Evolutionary conservation across 2,888 invertebrate genomes (phyloP).

Genomic region (Drosophila silvestris): DNA sequence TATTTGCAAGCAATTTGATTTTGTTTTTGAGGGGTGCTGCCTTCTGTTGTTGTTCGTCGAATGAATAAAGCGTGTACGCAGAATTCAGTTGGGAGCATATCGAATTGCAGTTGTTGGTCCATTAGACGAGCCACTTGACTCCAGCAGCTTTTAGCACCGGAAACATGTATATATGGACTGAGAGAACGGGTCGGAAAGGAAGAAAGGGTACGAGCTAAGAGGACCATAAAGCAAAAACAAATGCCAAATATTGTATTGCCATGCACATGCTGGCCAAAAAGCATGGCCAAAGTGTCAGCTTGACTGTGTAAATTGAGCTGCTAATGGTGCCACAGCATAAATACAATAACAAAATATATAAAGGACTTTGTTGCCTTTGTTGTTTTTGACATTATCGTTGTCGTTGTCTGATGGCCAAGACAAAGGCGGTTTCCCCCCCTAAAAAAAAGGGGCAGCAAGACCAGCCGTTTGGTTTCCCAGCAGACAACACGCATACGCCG

Average conservation of each 20-base stretch:
- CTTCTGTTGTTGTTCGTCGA: slow-evolving; percentile 36
- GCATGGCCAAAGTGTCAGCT: slow-evolving; percentile 49
- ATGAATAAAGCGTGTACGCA: slow-evolving; percentile 44
- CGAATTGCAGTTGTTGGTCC: slow-evolving; percentile 77
- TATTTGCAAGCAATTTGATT: slow-evolving; percentile 75
- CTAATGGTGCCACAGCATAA: slow-evolving; percentile 61
- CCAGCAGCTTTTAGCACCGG: slow-evolving; percentile 68
- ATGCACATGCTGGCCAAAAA: slow-evolving; percentile 31
- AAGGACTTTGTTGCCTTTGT: slow-evolving; percentile 21
- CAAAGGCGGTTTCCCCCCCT: slow-evolving; percentile 25
- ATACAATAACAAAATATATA: slow-evolving; percentile 46
- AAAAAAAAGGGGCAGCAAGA: slow-evolving; percentile 9
- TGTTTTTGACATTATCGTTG: slow-evolving; percentile 45
- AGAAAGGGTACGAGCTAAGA: background rate
- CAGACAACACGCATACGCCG: slow-evolving; percentile 56
- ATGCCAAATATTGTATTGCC: slow-evolving; percentile 73
- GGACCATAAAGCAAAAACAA: slow-evolving; percentile 52
- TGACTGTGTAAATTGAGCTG: slow-evolving; percentile 76
- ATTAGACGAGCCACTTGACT: slow-evolving; percentile 72
- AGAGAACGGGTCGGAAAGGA: background rate
- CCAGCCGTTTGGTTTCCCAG: slow-evolving; percentile 53
- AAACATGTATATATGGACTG: slow-evolving; percentile 32
- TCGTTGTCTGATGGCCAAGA: slow-evolving; percentile 40
- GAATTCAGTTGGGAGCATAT: slow-evolving; percentile 48
- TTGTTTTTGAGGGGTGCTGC: slow-evolving; percentile 44